phyloP scores from a whole-genome alignment of 2,888 invertebrate species.

The Vannuccia rotundouncinata region DNA sequence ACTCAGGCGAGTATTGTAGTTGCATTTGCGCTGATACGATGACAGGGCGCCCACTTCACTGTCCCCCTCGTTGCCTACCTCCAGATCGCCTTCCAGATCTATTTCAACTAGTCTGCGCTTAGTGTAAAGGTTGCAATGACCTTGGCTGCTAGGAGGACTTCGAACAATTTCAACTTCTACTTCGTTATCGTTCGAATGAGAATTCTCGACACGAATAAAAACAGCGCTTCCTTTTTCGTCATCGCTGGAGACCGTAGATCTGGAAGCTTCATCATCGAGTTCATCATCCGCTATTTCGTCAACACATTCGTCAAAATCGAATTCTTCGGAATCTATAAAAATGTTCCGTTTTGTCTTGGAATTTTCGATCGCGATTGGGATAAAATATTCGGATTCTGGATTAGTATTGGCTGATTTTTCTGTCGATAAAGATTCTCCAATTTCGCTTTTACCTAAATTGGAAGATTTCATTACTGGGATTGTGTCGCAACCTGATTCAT shows the following conservation, averaged over 20 bases:
- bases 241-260: not conserved
- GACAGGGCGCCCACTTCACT: not conserved
- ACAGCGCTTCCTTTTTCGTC: not conserved
- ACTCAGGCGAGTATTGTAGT: not conserved
- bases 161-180: not conserved
- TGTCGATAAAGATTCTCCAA: too few species aligned
- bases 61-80: not conserved
- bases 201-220: not conserved
- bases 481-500: not conserved
- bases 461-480: too few species aligned
- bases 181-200: not conserved
- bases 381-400: not conserved
- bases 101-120: not conserved
- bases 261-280: not conserved
- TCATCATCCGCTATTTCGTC: not conserved
- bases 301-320: not conserved
- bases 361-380: not conserved
- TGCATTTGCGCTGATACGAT: constrained; percentile 10
- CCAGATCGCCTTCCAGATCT: constrained; percentile 13
- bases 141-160: not conserved
- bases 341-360: too few species aligned
- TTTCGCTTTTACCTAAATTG: too few species aligned
- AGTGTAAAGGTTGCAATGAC: not conserved
- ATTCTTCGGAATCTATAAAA: too few species aligned
- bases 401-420: not conserved